A percentile compares a stretch with the other conserved stretches of the same genome.
phyloP scores from a whole-genome alignment of 2,888 invertebrate species.

The Erebia aethiops region DNA sequence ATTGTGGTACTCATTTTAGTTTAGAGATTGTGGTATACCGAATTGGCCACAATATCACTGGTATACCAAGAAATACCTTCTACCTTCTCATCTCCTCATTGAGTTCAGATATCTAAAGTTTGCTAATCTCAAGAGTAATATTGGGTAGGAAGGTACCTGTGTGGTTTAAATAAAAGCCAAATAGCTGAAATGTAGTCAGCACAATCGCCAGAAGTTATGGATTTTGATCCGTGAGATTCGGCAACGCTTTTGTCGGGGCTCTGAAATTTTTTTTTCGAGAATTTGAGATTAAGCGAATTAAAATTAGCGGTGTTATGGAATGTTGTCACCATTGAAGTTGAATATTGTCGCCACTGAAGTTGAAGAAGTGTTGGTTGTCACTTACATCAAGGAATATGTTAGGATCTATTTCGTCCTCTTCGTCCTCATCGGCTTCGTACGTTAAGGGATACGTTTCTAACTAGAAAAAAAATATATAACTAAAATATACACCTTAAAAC shows the following conservation, averaged over 20 bases:
- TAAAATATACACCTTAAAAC: too few species aligned
- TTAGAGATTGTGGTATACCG: too few species aligned
- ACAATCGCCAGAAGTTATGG: slow-evolving; percentile 63
- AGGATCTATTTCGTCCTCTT: slow-evolving; percentile 52
- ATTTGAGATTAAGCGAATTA: not conserved
- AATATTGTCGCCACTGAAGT: too few species aligned
- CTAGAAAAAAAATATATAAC: slow-evolving; percentile 46
- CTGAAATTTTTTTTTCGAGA: slow-evolving; percentile 45
- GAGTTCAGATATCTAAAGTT: too few species aligned
- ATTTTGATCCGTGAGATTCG: slow-evolving; percentile 71
- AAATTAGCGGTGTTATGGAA: too few species aligned
- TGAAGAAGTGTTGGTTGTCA: not conserved
- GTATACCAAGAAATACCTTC: too few species aligned
- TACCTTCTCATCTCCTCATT: too few species aligned
- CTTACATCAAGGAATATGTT: slow-evolving; percentile 56
- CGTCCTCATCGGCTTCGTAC: slow-evolving; percentile 65
- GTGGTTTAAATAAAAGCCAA: slow-evolving; percentile 62
- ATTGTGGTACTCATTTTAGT: too few species aligned
- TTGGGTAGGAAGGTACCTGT: slow-evolving; percentile 52
- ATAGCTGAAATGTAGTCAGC: slow-evolving; percentile 57
- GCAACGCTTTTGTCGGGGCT: slow-evolving; percentile 68
- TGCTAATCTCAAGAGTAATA: not conserved
- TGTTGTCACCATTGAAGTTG: too few species aligned
- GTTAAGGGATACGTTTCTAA: slow-evolving; percentile 52
- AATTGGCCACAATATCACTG: too few species aligned